Evolutionary conservation across 2,888 invertebrate species (phyloP).

Genomic region (Drosophila helvetica): DNA sequence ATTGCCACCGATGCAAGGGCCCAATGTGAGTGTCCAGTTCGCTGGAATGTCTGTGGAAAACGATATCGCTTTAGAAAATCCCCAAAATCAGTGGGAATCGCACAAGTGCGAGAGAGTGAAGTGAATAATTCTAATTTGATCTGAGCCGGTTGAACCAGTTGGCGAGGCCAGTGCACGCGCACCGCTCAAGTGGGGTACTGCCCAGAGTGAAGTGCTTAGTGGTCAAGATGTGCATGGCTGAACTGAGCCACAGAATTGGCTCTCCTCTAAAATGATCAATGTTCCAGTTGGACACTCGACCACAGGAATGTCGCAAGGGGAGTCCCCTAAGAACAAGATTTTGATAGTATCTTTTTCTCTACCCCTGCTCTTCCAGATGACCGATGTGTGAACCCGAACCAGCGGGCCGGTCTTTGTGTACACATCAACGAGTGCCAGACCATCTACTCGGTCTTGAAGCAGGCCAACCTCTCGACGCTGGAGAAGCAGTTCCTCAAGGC

Average conservation of each 20-base stretch:
- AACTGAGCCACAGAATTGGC: background rate
- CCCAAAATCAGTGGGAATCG: conserved; percentile 28
- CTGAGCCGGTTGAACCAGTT: conserved; percentile 38
- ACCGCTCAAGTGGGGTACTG: conserved; percentile 13
- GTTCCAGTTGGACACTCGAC: conserved; percentile 5
- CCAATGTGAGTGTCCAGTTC: conserved; percentile 55
- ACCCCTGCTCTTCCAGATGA: conserved; percentile 59
- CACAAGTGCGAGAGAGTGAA: conserved; percentile 18
- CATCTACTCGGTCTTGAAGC: conserved; percentile 67
- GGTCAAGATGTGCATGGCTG: conserved; percentile 4
- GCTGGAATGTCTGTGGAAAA: background rate
- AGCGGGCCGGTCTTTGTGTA: conserved; percentile 75
- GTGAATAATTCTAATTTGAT: conserved; percentile 22
- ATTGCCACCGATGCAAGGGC: conserved; percentile 43
- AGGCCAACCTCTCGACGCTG: conserved; percentile 56
- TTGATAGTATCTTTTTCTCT: background rate
- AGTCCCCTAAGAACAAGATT: conserved; percentile 33
- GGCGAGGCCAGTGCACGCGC: conserved; percentile 15
- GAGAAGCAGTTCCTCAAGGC: conserved; percentile 73
- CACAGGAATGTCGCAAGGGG: conserved; percentile 55
- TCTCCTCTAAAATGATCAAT: conserved; percentile 8
- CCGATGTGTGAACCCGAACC: conserved; percentile 85
- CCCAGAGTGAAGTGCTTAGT: conserved; percentile 15
- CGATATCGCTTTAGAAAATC: conserved; percentile 17
- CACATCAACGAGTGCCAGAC: conserved; percentile 80